Conservation (phyloP, 2,888 invertebrate genomes). For the Scaptodrosophila latifasciaeformis region DNA sequence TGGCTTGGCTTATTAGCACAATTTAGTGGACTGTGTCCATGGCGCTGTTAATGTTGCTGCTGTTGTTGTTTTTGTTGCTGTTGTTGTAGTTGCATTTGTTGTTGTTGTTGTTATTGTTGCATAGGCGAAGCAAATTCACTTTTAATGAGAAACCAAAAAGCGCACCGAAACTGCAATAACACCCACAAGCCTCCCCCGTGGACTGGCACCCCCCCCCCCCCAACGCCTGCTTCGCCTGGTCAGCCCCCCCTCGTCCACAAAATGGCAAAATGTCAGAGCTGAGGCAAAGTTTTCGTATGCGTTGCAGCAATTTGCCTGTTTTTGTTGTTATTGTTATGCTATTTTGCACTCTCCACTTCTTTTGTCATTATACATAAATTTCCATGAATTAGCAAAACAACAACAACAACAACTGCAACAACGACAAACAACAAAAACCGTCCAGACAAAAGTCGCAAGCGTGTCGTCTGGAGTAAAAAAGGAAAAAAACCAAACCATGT, state of each 20-base stretch:
- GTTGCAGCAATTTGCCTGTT: conserved; percentile 19
- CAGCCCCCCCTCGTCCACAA: conserved; percentile 3
- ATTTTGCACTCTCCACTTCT: conserved; percentile 11
- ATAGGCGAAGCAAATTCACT: conserved; percentile 30
- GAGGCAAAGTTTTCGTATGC: neutral
- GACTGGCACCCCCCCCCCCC: too few relatives aligned
- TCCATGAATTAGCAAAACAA: conserved; percentile 33
- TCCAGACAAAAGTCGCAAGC: neutral
- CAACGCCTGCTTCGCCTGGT: too few relatives aligned
- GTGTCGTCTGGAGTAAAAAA: too few relatives aligned
- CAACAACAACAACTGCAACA: conserved; percentile 10
- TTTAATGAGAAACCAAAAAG: conserved; percentile 45
- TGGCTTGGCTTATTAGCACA: too few relatives aligned
- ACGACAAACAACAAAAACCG: neutral
- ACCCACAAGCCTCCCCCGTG: too few relatives aligned
- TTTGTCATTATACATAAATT: conserved; percentile 42
- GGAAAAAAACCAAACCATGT: conserved; percentile 1
- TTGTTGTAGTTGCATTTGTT: too few relatives aligned
- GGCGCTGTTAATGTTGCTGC: too few relatives aligned
- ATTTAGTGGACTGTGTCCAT: too few relatives aligned
- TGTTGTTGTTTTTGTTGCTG: too few relatives aligned
- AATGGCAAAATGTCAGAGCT: neutral
- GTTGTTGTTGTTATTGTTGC: too few relatives aligned
- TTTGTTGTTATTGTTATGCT: conserved; percentile 1
- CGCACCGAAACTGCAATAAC: neutral